These are phyloP conservation scores for Coilia nasus DNA, from an alignment of 2,797 vertebrate species.

Conservation along the genomic window DNA sequence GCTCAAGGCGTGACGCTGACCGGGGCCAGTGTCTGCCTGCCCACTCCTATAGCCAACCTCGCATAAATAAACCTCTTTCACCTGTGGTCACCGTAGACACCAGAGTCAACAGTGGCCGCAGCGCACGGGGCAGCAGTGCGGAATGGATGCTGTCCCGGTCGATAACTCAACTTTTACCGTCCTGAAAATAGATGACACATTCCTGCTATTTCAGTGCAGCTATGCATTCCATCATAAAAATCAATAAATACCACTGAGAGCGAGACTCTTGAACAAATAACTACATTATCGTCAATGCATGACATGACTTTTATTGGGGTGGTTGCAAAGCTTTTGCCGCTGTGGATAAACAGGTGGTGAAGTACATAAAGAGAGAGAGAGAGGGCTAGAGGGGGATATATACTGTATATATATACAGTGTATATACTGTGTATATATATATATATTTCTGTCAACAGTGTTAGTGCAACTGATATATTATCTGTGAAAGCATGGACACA, in stretches of 20 bases:
- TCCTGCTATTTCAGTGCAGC: constrained; percentile 5
- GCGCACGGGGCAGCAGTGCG: background rate
- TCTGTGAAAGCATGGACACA: too few relatives aligned
- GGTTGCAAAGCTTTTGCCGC: background rate
- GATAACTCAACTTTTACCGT: constrained; percentile 22
- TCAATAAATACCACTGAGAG: background rate
- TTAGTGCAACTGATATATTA: background rate
- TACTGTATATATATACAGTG: too few relatives aligned
- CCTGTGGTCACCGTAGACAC: constrained; percentile 43
- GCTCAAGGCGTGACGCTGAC: background rate
- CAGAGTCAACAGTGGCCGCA: constrained; percentile 40
- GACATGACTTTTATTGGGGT: background rate
- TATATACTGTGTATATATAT: background rate
- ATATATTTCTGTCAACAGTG: too few relatives aligned
- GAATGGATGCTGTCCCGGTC: background rate
- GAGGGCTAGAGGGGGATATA: background rate
- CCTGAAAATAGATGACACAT: constrained; percentile 36
- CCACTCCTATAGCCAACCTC: constrained; percentile 18
- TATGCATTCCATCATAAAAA: background rate
- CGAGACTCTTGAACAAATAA: background rate
- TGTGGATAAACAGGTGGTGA: background rate
- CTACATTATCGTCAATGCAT: background rate
- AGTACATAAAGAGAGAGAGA: background rate
- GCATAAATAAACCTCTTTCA: constrained; percentile 44
- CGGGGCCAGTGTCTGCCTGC: constrained; percentile 26